Conservation (phyloP, 2,888 invertebrate genomes). For the Apomyelois bistriatella region DNA sequence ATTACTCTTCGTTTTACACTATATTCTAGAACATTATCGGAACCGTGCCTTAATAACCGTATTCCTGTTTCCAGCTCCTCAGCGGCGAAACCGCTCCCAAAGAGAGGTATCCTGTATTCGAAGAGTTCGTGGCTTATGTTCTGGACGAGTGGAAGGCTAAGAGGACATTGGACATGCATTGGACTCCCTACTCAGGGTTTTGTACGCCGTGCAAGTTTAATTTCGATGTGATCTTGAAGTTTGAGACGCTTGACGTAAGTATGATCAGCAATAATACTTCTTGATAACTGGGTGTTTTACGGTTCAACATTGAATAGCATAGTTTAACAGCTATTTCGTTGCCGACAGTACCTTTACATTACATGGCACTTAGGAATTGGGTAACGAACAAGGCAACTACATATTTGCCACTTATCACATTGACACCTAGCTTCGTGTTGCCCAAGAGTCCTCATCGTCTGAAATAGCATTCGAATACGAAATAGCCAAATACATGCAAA, state of each 20-base stretch:
- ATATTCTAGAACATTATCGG: not conserved
- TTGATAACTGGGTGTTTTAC: too few relatives aligned
- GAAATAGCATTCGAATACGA: not conserved
- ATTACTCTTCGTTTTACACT: not conserved
- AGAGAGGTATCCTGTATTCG: conserved; percentile 86
- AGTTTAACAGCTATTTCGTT: too few relatives aligned
- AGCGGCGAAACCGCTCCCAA: conserved; percentile 42
- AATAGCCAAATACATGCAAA: too few relatives aligned
- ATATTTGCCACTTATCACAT: not conserved
- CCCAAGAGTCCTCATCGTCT: not conserved
- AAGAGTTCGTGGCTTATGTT: conserved; percentile 89
- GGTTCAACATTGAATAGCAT: too few relatives aligned
- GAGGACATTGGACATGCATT: conserved; percentile 89
- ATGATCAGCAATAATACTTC: not conserved
- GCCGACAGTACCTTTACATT: too few relatives aligned
- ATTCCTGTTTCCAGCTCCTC: conserved; percentile 16
- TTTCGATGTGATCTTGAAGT: conserved; percentile 90
- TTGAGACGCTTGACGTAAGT: conserved; percentile 88
- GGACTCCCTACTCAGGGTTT: conserved; percentile 91
- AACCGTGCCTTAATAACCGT: not conserved
- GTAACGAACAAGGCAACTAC: not conserved
- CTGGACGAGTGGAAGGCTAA: conserved; percentile 84
- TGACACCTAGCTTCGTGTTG: not conserved
- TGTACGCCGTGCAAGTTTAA: conserved; percentile 92
- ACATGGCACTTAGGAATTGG: not conserved